A percentile compares a stretch with the other conserved stretches of the same genome.
phyloP scores from a whole-genome alignment of 2,113 vertebrate species.

The Chroicocephalus ridibundus region DNA sequence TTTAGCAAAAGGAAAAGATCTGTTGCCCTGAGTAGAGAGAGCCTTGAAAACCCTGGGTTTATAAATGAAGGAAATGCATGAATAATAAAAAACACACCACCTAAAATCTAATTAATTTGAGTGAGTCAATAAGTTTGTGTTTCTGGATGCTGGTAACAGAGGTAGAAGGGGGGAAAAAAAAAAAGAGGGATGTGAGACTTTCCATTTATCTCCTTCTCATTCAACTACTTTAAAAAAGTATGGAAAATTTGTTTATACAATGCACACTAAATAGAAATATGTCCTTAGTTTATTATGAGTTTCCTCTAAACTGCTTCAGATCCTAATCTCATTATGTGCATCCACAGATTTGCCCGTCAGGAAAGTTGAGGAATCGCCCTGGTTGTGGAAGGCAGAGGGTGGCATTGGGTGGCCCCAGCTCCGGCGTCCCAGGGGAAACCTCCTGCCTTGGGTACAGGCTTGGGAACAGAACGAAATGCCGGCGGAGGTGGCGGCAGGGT shows the following conservation, averaged over 20 bases:
- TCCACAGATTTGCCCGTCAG: neutral
- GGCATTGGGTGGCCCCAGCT: neutral
- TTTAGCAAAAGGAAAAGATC: neutral
- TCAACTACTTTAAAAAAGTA: neutral
- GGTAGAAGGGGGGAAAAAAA: neutral
- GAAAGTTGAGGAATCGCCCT: neutral
- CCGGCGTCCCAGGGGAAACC: neutral
- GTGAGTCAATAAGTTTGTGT: neutral
- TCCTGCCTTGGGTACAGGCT: neutral
- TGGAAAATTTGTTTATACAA: neutral
- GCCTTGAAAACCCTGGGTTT: neutral
- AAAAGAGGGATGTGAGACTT: neutral
- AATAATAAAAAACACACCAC: neutral
- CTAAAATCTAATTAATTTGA: neutral
- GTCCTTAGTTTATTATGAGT: neutral
- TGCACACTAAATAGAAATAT: neutral
- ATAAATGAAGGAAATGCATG: neutral
- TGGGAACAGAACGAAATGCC: neutral
- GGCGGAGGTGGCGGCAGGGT: neutral
- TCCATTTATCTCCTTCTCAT: neutral
- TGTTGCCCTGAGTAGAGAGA: neutral
- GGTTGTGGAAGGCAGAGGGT: neutral
- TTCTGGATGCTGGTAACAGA: neutral
- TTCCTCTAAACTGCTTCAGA: neutral
- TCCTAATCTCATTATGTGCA: neutral